Conservation (phyloP, 2,888 invertebrate species). For the Cataglyphis livida region DNA sequence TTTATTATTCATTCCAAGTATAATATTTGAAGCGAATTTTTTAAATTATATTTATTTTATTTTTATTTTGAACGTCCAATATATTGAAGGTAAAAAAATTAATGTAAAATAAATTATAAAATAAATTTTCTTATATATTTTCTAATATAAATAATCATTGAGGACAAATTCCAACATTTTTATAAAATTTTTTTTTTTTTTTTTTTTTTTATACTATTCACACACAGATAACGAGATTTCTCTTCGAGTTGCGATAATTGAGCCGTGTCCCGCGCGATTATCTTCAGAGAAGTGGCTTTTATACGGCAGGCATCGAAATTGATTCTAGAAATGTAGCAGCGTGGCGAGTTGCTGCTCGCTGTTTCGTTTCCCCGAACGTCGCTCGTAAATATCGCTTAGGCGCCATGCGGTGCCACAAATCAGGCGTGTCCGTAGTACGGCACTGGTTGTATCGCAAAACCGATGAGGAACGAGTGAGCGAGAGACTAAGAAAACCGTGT, state of each 20-base stretch:
- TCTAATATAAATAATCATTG: not conserved
- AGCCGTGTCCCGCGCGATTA: slow-evolving; percentile 3
- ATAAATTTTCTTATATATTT: not conserved
- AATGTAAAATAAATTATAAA: not conserved
- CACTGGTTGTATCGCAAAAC: slow-evolving; percentile 80
- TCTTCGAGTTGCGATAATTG: slow-evolving; percentile 2
- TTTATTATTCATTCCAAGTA: not conserved
- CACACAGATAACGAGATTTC: not conserved
- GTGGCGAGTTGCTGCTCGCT: slow-evolving; percentile 44
- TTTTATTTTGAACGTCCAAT: not conserved
- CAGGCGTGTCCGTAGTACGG: slow-evolving; percentile 73
- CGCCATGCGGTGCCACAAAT: slow-evolving; percentile 77
- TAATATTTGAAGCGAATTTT: not conserved
- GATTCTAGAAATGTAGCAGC: slow-evolving; percentile 52
- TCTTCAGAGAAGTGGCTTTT: slow-evolving; percentile 60
- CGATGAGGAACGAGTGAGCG: slow-evolving; percentile 72
- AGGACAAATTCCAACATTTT: not conserved
- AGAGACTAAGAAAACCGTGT: slow-evolving; percentile 50
- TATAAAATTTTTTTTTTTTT: not conserved
- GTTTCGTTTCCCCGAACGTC: slow-evolving; percentile 75
- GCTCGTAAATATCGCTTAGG: slow-evolving; percentile 83
- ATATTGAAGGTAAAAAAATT: not conserved
- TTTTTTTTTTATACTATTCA: not conserved
- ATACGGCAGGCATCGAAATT: slow-evolving; percentile 62
- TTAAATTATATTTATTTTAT: not conserved